phyloP scores from a whole-genome alignment of 2,113 vertebrate genomes.

The Mionectes macconnelli region DNA sequence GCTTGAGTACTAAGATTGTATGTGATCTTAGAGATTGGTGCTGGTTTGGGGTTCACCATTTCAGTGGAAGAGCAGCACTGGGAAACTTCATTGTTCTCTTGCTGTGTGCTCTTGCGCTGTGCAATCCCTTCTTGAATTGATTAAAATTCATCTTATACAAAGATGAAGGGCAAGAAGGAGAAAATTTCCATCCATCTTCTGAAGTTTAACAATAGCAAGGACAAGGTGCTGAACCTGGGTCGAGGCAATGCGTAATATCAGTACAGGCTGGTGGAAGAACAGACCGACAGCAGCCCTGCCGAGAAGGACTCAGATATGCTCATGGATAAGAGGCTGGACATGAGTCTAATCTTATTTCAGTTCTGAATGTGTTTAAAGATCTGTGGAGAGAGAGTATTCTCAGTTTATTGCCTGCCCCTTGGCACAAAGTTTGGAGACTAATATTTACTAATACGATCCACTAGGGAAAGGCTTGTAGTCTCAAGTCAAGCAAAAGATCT shows the following conservation, averaged over 20 bases:
- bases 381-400: neutral
- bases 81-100: neutral
- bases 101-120: neutral
- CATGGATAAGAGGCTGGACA: neutral
- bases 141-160: neutral
- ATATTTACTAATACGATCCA: neutral
- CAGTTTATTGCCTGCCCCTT: neutral
- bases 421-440: neutral
- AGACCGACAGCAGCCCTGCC: neutral
- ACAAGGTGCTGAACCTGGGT: neutral
- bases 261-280: neutral
- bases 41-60: neutral
- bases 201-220: neutral
- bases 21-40: neutral
- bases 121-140: neutral
- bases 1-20: neutral
- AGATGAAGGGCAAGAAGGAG: neutral
- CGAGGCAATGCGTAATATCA: neutral
- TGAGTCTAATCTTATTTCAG: neutral
- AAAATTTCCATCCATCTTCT: neutral
- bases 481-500: neutral
- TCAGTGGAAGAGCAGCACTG: neutral
- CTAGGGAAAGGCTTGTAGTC: neutral
- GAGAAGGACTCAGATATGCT: neutral
- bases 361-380: neutral